Evolutionary conservation across 1,140 invertebrate species (phyloP).

Genomic region (Diorhabda sublineata): DNA sequence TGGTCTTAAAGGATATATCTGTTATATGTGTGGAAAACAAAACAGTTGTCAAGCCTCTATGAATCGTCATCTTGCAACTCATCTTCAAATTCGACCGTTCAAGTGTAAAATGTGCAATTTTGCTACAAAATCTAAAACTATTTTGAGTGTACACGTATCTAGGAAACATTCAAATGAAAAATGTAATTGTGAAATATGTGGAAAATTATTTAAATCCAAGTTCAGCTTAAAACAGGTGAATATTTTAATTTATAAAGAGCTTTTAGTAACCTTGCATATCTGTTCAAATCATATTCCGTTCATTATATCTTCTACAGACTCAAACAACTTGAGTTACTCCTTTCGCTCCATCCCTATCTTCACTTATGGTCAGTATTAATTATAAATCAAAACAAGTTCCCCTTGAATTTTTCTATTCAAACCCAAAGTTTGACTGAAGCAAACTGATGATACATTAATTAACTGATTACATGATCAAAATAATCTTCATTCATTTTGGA

Average conservation of each 20-base stretch:
- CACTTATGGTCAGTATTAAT: too few species aligned
- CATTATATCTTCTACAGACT: too few species aligned
- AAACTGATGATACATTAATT: too few species aligned
- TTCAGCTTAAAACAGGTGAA: constrained; percentile 19
- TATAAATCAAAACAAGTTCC: too few species aligned
- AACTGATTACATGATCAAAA: too few species aligned
- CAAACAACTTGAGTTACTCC: too few species aligned
- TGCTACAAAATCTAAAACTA: constrained; percentile 22
- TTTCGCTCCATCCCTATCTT: too few species aligned
- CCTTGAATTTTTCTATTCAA: too few species aligned
- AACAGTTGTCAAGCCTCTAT: constrained; percentile 27
- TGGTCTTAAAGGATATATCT: constrained; percentile 22
- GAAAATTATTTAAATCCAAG: constrained; percentile 25
- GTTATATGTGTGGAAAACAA: constrained; percentile 28
- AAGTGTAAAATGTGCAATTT: constrained; percentile 26
- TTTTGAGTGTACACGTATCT: constrained; percentile 24
- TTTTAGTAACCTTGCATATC: too few species aligned
- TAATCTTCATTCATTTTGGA: too few species aligned
- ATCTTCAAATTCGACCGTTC: constrained; percentile 19
- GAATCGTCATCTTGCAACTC: constrained; percentile 25
- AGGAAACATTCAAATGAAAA: constrained; percentile 23
- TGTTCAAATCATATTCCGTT: too few species aligned
- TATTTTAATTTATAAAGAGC: neutral
- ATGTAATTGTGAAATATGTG: constrained; percentile 23
- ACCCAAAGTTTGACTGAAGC: too few species aligned